phyloP scores from a whole-genome alignment of 2,888 invertebrate genomes.

The Mycalesis mineus region DNA sequence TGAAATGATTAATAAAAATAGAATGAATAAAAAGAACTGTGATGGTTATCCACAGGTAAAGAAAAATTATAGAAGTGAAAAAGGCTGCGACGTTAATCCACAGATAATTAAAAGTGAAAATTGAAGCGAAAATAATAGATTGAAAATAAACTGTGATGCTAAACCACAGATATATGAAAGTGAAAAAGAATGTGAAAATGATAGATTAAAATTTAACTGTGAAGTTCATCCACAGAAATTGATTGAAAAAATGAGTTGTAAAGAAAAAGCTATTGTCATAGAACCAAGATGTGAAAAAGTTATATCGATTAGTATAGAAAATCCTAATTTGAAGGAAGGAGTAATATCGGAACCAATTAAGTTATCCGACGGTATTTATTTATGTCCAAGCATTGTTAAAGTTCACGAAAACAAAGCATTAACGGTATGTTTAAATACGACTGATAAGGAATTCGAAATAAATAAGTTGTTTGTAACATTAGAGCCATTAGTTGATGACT shows the following conservation, averaged over 20 bases:
- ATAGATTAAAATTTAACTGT: no score
- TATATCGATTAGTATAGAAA: slow-evolving; percentile 11
- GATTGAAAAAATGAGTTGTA: no score
- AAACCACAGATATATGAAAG: no score
- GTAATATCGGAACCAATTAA: slow-evolving; percentile 18
- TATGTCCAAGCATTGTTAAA: slow-evolving; percentile 17
- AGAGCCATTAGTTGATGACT: neutral
- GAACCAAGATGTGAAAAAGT: slow-evolving; percentile 14
- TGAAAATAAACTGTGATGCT: no score
- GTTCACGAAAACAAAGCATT: slow-evolving; percentile 16
- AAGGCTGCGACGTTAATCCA: no score
- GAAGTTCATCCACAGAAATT: no score
- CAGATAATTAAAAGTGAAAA: no score
- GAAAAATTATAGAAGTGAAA: neutral
- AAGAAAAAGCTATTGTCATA: no score
- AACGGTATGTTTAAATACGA: slow-evolving; percentile 13
- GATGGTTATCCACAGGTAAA: neutral
- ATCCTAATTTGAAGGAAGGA: slow-evolving; percentile 13
- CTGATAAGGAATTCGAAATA: slow-evolving; percentile 17
- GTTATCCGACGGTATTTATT: slow-evolving; percentile 20
- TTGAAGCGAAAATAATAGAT: no score
- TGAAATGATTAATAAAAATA: neutral
- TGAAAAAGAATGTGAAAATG: no score
- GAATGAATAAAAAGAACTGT: neutral
- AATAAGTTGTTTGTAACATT: slow-evolving; percentile 11